Evolutionary conservation across 2,888 invertebrate species (phyloP).

Genomic region (Ectropis crepuscularia): DNA sequence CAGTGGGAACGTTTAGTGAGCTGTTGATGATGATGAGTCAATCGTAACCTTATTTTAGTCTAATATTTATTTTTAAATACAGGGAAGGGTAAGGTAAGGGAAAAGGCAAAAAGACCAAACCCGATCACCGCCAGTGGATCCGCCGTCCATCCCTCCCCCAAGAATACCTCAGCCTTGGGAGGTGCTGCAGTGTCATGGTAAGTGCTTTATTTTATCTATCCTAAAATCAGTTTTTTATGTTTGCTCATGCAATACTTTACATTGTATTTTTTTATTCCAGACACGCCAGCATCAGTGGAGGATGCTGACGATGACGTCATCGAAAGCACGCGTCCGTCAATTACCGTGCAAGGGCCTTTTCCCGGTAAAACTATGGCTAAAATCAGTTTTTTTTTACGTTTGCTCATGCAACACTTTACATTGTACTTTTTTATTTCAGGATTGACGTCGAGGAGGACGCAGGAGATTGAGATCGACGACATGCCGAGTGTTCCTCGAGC

Average conservation of each 20-base stretch:
- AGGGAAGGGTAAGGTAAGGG: slow-evolving; percentile 18
- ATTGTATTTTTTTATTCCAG: too few species aligned
- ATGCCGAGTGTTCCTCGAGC: slow-evolving; percentile 17
- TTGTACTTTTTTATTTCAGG: too few species aligned
- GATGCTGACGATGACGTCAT: slow-evolving; percentile 18
- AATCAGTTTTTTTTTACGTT: too few species aligned
- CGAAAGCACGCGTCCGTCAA: slow-evolving; percentile 18
- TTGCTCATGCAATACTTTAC: too few species aligned
- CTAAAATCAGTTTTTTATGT: too few species aligned
- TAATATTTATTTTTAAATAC: too few species aligned
- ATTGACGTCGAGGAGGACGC: not conserved
- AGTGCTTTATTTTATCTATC: too few species aligned
- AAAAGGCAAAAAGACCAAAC: slow-evolving; percentile 14
- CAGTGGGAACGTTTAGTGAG: too few species aligned
- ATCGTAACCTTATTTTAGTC: too few species aligned
- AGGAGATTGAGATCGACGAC: slow-evolving; percentile 6
- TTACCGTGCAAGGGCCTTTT: slow-evolving; percentile 14
- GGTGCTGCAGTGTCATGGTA: slow-evolving; percentile 1
- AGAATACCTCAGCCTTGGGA: slow-evolving; percentile 24
- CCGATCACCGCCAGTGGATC: slow-evolving; percentile 13
- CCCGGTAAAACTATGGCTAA: not conserved
- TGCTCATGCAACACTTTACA: too few species aligned
- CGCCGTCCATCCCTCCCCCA: slow-evolving; percentile 22
- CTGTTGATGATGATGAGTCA: too few species aligned
- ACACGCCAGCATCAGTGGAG: not conserved